Evolutionary conservation across 2,888 invertebrate genomes (phyloP).

Genomic region (Amphimallon solstitiale): DNA sequence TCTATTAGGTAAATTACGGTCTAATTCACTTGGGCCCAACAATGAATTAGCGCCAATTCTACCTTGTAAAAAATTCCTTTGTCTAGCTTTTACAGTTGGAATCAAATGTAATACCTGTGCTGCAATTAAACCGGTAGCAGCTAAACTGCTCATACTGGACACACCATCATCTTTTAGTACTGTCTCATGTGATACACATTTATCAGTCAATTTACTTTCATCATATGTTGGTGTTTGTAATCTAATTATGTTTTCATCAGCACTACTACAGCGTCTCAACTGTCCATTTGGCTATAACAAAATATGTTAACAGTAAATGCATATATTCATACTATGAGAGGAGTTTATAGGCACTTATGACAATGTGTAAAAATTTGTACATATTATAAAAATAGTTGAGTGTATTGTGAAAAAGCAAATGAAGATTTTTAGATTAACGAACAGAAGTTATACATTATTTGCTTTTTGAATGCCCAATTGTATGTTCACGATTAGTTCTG

Average conservation of each 20-base stretch:
- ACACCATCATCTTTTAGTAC: constrained; percentile 47
- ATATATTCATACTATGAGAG: not conserved
- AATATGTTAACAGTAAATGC: not conserved
- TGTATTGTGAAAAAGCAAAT: too few species aligned
- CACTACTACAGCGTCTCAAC: constrained; percentile 57
- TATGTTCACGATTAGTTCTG: too few species aligned
- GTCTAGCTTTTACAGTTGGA: constrained; percentile 83
- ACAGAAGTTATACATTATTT: too few species aligned
- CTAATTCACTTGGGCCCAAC: constrained; percentile 85
- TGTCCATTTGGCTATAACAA: constrained; percentile 43
- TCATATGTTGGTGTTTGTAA: constrained; percentile 38
- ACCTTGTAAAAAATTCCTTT: constrained; percentile 84
- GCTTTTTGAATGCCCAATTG: too few species aligned
- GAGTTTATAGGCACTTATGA: too few species aligned
- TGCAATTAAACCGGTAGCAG: constrained; percentile 78
- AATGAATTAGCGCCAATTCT: constrained; percentile 83
- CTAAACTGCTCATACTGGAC: constrained; percentile 73
- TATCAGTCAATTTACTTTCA: constrained; percentile 53
- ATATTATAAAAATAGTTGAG: too few species aligned
- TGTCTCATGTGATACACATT: constrained; percentile 60
- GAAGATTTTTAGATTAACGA: too few species aligned
- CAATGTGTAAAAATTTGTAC: too few species aligned
- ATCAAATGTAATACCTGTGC: constrained; percentile 80
- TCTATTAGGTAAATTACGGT: constrained; percentile 85
- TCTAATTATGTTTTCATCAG: constrained; percentile 56